A percentile compares a stretch with the other conserved stretches of the same genome.
These are phyloP conservation scores for Himantopus leucocephalus DNA, from an alignment of 2,113 vertebrate genomes.

Conservation along the genomic window DNA sequence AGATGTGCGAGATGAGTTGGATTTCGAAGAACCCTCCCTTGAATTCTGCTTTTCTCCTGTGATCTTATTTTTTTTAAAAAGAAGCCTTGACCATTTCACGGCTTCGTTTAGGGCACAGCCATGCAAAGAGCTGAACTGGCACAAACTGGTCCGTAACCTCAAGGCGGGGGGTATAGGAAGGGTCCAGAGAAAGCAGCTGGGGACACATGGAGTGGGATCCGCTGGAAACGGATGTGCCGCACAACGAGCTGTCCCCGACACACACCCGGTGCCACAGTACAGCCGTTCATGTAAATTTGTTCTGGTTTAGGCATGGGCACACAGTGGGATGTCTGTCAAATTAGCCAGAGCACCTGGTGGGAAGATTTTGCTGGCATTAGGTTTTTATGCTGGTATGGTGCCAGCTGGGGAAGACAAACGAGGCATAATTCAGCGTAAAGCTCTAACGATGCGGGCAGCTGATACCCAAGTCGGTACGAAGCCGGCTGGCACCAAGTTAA, in stretches of 20 bases:
- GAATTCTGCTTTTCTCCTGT: neutral
- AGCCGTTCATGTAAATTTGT: neutral
- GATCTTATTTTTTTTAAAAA: neutral
- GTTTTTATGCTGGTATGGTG: neutral
- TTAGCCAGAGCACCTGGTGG: constrained; percentile 53
- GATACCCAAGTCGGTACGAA: neutral
- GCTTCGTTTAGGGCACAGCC: neutral
- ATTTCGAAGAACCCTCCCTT: neutral
- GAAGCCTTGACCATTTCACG: neutral
- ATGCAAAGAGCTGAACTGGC: neutral
- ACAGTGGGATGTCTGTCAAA: neutral
- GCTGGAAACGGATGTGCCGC: neutral
- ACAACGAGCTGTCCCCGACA: neutral
- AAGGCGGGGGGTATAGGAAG: neutral
- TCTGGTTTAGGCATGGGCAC: constrained; percentile 1
- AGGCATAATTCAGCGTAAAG: neutral
- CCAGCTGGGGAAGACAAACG: constrained; percentile 31
- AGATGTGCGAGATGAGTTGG: neutral
- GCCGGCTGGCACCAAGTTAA: neutral
- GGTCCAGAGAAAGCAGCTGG: neutral
- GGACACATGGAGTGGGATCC: neutral
- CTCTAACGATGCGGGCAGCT: neutral
- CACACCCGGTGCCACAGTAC: neutral
- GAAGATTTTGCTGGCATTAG: constrained; percentile 40
- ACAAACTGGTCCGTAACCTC: neutral